Evolutionary conservation across 2,797 vertebrate species (phyloP), one percentile per base, ranked within the genome.

Genomic region (Melanotaenia nigrans): DNA sequence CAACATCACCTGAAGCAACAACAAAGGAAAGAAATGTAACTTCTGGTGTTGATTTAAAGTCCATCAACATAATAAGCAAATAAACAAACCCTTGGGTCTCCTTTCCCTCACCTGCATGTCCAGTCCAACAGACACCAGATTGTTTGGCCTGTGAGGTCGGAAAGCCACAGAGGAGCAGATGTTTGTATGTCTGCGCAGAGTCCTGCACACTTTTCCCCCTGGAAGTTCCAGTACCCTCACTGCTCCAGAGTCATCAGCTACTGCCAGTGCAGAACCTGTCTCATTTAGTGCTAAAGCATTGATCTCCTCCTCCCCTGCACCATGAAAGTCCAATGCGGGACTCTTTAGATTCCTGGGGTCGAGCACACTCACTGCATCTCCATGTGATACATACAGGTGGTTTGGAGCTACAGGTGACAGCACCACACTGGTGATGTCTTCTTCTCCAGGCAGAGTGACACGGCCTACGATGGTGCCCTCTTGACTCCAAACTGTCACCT

Each of bases 101-200:
- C 22, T 53, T 35, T 64, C 5, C 20, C 63, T 95, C 81, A 99
- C 98, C 97, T 99, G 97, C 97, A 98, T 99, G 92, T 99, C 98
- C 61, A 99, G 93, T 47, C 98, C 98, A 57, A 95, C 97, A 59
- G 98, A 98, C 65, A 99, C 85, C 38, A 99, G 90, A 85, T 97
- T 98, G 53, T 96, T 96, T 49, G 98, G 96, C 53, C 96, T 92
- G 55, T 95, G 95, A 47, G 98, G 97, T n/a, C 96, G 93, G 87
- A 99, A 99, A 51, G 92, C 94, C 64, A 97, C 95, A 0, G 96
- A 96, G 3, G 97, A 96, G 90, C 97, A 99, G 90, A 99, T 99
- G 84, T 99, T 99, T 2, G 95, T 95, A 90, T 99, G 98, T 80
- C 94, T 95, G 68, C 94, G 94, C 28, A 99, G 87, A 30, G 95